Conservation (phyloP, 2,113 vertebrate genomes). For the Onychostoma macrolepis region DNA sequence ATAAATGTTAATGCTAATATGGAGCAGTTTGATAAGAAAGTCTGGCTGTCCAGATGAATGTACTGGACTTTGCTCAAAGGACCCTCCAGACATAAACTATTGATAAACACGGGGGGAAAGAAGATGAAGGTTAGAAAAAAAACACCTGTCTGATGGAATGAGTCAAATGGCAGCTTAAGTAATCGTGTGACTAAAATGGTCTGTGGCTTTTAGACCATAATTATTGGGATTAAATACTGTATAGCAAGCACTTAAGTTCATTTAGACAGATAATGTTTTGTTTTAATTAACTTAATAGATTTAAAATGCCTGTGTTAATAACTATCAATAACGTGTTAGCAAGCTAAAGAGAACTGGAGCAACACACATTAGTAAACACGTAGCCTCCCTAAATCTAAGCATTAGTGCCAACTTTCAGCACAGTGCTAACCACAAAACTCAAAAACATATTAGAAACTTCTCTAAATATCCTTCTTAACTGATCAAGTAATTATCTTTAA, state of each 20-base stretch:
- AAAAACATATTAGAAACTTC: no score
- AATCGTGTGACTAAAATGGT: neutral
- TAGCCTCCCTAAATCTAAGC: no score
- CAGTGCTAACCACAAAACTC: no score
- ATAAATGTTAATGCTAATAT: neutral
- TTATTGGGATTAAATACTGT: neutral
- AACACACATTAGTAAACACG: no score
- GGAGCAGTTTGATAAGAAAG: neutral
- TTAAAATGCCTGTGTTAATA: no score
- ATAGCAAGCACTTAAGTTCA: neutral
- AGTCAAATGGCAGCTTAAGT: neutral
- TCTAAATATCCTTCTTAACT: no score
- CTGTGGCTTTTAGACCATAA: neutral
- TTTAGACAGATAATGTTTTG: no score
- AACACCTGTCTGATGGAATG: neutral
- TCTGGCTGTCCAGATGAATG: neutral
- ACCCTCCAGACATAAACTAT: neutral
- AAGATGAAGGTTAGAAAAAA: neutral
- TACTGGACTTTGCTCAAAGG: neutral
- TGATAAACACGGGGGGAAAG: neutral
- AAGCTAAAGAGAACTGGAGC: no score
- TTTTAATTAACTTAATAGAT: no score
- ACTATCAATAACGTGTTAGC: no score
- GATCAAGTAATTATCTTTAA: no score
- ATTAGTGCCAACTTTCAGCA: no score